Conservation (phyloP, 2,113 vertebrate genomes). For the Alethe diademata region DNA sequence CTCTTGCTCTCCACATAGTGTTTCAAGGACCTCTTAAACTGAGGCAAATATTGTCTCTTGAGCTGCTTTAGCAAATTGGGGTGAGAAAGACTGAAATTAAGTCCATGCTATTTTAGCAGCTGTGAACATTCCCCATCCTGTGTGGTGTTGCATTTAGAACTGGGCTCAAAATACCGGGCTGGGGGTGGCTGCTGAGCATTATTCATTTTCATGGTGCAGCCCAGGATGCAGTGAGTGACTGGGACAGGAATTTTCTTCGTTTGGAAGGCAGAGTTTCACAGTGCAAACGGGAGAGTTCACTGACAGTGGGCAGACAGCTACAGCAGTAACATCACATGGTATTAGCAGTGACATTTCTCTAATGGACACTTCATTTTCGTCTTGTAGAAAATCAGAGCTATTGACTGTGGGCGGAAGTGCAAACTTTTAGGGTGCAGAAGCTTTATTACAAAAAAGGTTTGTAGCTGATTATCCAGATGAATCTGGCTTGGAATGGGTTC, state of each 20-base stretch:
- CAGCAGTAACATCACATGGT: rapidly evolving
- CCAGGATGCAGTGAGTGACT: rapidly evolving
- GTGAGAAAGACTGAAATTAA: neutral
- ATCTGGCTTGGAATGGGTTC: neutral
- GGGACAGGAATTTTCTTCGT: neutral
- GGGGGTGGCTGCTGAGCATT: neutral
- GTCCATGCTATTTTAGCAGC: neutral
- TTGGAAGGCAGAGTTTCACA: neutral
- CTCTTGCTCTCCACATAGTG: neutral
- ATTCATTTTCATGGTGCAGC: rapidly evolving
- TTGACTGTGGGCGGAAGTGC: neutral
- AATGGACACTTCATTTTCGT: neutral
- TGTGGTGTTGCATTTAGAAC: neutral
- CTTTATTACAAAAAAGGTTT: neutral
- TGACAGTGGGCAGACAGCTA: neutral
- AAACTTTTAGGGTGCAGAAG: neutral
- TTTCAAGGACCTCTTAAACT: neutral
- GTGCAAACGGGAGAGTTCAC: neutral
- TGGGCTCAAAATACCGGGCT: neutral
- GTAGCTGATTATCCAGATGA: neutral
- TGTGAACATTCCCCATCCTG: neutral
- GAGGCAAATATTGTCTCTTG: neutral
- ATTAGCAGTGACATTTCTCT: neutral
- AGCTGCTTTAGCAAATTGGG: neutral
- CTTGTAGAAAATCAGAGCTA: neutral